These are phyloP conservation scores for Papilio elwesi DNA, from an alignment of 2,888 invertebrate species.

Conservation along the genomic window DNA sequence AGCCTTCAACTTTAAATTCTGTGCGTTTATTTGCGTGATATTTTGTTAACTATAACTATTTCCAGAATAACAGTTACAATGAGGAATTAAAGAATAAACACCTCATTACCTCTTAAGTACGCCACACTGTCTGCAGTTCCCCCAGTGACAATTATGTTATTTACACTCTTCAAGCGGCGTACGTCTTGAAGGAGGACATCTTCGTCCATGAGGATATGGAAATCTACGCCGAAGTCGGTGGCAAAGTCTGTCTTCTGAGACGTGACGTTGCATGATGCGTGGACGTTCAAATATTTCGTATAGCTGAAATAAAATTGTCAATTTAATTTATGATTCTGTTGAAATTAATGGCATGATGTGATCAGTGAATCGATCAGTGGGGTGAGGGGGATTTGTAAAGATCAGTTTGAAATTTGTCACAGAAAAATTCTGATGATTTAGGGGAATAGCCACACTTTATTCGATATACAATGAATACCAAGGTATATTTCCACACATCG, in stretches of 20 bases:
- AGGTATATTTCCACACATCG: too few species aligned
- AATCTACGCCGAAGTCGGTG: constrained; percentile 71
- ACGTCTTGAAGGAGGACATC: constrained; percentile 60
- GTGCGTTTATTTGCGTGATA: too few species aligned
- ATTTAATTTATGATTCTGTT: background rate
- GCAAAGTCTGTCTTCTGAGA: constrained; percentile 54
- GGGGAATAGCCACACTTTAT: too few species aligned
- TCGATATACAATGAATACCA: too few species aligned
- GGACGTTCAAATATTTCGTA: constrained; percentile 59
- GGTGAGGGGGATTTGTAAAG: too few species aligned
- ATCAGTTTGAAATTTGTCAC: too few species aligned
- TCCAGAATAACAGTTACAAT: background rate
- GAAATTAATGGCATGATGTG: too few species aligned
- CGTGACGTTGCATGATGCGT: constrained; percentile 53
- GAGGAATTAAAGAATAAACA: background rate
- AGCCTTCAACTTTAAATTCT: too few species aligned
- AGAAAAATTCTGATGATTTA: too few species aligned
- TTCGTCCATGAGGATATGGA: constrained; percentile 65
- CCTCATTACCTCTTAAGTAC: constrained; percentile 57
- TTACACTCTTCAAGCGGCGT: constrained; percentile 50
- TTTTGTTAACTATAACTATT: too few species aligned
- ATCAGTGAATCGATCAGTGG: too few species aligned
- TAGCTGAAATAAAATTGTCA: constrained; percentile 54
- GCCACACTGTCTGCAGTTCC: constrained; percentile 51
- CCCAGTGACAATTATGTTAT: constrained; percentile 63